phyloP scores from a whole-genome alignment of 1,140 invertebrate species.

The Tetramorium parvispinum region DNA sequence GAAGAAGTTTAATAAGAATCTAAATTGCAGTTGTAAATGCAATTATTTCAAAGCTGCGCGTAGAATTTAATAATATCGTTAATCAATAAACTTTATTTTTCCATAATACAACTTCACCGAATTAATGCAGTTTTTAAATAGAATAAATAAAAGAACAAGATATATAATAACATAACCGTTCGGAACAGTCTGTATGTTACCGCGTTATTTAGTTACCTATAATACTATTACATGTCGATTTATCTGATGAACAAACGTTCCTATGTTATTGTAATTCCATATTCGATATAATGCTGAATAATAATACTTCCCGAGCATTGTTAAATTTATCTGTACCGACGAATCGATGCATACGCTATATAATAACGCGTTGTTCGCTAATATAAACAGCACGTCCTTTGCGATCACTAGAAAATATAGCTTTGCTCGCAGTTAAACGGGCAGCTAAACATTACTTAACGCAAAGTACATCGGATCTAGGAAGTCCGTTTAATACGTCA shows the following conservation, averaged over 20 bases:
- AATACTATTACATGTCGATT: conserved; percentile 8
- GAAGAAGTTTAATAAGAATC: neutral
- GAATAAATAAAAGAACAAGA: neutral
- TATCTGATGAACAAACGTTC: conserved; percentile 15
- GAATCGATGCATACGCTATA: neutral
- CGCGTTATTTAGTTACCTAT: conserved; percentile 3
- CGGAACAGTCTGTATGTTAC: neutral
- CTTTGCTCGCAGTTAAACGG: neutral
- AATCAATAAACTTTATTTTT: neutral
- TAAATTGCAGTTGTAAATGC: neutral
- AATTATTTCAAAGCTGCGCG: neutral
- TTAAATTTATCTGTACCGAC: conserved; percentile 8
- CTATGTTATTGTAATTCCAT: conserved; percentile 4
- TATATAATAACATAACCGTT: neutral
- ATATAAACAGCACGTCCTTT: neutral
- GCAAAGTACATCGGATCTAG: neutral
- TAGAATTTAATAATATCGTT: neutral
- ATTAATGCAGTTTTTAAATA: neutral
- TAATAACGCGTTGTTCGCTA: neutral
- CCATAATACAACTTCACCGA: neutral
- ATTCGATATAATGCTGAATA: conserved; percentile 21
- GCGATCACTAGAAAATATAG: neutral
- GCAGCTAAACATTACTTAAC: neutral
- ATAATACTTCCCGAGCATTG: conserved; percentile 21
- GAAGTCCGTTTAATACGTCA: neutral